A percentile compares a stretch with the other conserved stretches of the same genome.
These are phyloP conservation scores for Polypedilum vanderplanki DNA, from an alignment of 1,140 invertebrate genomes.

Conservation along the genomic window DNA sequence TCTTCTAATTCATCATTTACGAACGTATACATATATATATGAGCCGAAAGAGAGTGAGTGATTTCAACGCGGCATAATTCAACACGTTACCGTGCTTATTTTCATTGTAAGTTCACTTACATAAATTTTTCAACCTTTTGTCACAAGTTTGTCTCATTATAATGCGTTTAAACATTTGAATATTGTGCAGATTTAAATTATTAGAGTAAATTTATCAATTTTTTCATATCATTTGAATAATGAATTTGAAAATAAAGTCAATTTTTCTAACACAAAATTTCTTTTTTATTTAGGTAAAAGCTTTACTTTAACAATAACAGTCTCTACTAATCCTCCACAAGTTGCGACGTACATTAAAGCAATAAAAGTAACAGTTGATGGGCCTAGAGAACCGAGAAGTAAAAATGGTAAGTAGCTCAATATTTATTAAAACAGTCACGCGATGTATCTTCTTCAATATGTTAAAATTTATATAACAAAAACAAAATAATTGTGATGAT, in stretches of 20 bases:
- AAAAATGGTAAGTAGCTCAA: background rate
- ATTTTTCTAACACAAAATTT: background rate
- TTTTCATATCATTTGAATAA: conserved; percentile 15
- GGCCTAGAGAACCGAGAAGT: conserved; percentile 50
- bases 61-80: background rate
- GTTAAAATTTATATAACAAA: background rate
- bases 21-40: background rate
- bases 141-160: conserved; percentile 5
- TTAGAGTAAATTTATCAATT: background rate
- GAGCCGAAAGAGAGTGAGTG: background rate
- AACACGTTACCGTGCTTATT: background rate
- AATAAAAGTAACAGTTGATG: conserved; percentile 98
- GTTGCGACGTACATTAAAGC: conserved; percentile 92
- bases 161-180: conserved; percentile 9
- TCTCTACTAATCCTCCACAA: conserved; percentile 86
- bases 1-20: background rate
- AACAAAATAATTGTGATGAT: too few relatives aligned
- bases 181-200: background rate
- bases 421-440: background rate
- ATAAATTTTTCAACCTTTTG: background rate
- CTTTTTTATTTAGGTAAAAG: conserved; percentile 73
- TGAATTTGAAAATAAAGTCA: background rate
- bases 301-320: conserved; percentile 92
- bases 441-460: background rate
- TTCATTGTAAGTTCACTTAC: background rate